These are phyloP conservation scores for Liparis tanakae DNA, from an alignment of 2,797 vertebrate species.

Conservation along the genomic window DNA sequence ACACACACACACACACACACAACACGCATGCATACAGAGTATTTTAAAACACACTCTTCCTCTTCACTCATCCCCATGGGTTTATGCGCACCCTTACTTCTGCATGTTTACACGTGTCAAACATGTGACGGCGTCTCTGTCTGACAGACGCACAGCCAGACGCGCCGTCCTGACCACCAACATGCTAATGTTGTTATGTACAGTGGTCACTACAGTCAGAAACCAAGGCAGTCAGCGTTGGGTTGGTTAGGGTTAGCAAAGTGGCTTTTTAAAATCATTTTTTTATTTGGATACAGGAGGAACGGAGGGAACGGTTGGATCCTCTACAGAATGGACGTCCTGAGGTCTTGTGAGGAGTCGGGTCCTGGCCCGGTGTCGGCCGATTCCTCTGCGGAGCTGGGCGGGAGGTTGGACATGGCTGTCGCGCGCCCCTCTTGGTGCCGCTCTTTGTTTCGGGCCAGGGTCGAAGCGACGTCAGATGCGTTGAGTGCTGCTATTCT, in stretches of 20 bases:
- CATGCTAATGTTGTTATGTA: constrained; percentile 49
- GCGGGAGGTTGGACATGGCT: constrained; percentile 63
- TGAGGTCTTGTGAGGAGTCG: constrained; percentile 67
- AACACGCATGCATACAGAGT: constrained; percentile 12
- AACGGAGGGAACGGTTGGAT: constrained; percentile 14
- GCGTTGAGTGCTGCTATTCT: constrained; percentile 59
- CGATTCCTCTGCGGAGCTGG: constrained; percentile 49
- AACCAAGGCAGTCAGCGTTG: constrained; percentile 39
- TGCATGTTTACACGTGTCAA: constrained; percentile 26
- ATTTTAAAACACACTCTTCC: constrained; percentile 29
- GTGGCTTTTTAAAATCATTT: constrained; percentile 40
- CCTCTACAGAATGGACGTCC: constrained; percentile 71
- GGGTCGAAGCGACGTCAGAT: constrained; percentile 48
- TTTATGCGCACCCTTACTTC: constrained; percentile 4
- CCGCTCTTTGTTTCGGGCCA: constrained; percentile 54
- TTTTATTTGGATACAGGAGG: constrained; percentile 25
- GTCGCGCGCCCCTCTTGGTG: constrained; percentile 51
- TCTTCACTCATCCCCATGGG: constrained; percentile 13
- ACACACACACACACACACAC: constrained; percentile 3
- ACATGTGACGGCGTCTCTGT: constrained; percentile 3
- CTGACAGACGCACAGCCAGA: constrained; percentile 25
- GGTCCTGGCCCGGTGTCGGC: constrained; percentile 40
- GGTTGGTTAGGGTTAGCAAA: constrained; percentile 26
- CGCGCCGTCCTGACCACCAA: constrained; percentile 27
- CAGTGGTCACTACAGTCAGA: constrained; percentile 33